Evolutionary conservation across 2,888 invertebrate species (phyloP).

Genomic region (Mesochorus sp.): DNA sequence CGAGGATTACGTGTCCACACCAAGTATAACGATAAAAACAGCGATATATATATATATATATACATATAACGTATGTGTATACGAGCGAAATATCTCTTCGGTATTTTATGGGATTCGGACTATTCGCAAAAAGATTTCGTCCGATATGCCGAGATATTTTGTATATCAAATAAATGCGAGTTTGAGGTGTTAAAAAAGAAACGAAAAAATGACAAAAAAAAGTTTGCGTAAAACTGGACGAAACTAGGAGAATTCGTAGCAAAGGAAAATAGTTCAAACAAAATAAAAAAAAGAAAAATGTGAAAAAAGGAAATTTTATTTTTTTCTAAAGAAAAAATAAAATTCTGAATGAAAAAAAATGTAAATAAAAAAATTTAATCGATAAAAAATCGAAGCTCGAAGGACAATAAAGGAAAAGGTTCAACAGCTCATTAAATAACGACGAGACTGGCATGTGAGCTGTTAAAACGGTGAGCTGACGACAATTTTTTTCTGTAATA

Average conservation of each 20-base stretch:
- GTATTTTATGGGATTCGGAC: constrained; percentile 54
- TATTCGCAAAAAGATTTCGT: constrained; percentile 32
- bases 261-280: background rate
- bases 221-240: background rate
- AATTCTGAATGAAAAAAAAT: background rate
- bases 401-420: background rate
- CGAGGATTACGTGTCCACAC: background rate
- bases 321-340: constrained; percentile 1
- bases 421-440: constrained; percentile 40
- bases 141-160: constrained; percentile 45
- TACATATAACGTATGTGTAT: too few relatives aligned
- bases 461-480: constrained; percentile 4
- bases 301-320: constrained; percentile 1
- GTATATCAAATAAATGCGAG: constrained; percentile 40
- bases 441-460: constrained; percentile 41
- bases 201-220: background rate
- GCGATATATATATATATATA: too few relatives aligned
- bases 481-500: constrained; percentile 36
- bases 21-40: constrained; percentile 47
- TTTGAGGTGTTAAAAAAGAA: constrained; percentile 19
- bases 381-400: background rate
- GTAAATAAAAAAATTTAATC: background rate
- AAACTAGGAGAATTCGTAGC: too few relatives aligned
- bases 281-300: background rate
- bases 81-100: constrained; percentile 50